Percentiles rank a stretch among this genome's conserved stretches.
Evolutionary conservation across 2,888 invertebrate species (phyloP).

Genomic region (Morpho deidamia): DNA sequence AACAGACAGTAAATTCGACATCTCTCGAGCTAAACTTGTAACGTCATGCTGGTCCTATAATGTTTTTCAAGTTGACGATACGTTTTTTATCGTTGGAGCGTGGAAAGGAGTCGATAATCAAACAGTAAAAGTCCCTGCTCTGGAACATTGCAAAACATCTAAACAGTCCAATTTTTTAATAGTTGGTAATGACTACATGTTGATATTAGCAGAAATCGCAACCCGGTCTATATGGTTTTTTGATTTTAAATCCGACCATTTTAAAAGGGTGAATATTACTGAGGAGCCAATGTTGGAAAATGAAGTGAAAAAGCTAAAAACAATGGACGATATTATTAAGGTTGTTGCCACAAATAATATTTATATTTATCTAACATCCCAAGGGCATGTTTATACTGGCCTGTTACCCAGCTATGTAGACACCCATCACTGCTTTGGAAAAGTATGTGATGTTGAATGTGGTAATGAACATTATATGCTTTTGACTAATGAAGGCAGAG

Average conservation of each 20-base stretch:
- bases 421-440: slow-evolving; percentile 67
- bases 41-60: slow-evolving; percentile 64
- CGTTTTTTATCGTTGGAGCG: slow-evolving; percentile 50
- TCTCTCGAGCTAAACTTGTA: slow-evolving; percentile 32
- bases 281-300: slow-evolving; percentile 35
- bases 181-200: slow-evolving; percentile 52
- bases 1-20: slow-evolving; percentile 25
- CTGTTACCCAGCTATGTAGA: slow-evolving; percentile 80
- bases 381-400: slow-evolving; percentile 67
- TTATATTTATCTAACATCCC: slow-evolving; percentile 44
- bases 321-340: slow-evolving; percentile 38
- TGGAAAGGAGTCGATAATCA: slow-evolving; percentile 43
- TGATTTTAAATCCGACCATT: slow-evolving; percentile 37
- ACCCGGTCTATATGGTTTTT: slow-evolving; percentile 40
- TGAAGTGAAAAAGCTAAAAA: slow-evolving; percentile 34
- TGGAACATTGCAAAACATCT: slow-evolving; percentile 31
- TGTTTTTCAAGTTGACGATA: slow-evolving; percentile 39
- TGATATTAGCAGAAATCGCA: slow-evolving; percentile 40
- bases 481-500: slow-evolving; percentile 82
- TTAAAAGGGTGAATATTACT: slow-evolving; percentile 38
- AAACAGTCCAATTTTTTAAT: slow-evolving; percentile 29
- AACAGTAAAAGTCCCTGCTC: slow-evolving; percentile 37
- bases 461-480: slow-evolving; percentile 90
- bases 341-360: slow-evolving; percentile 38
- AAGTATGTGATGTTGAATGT: slow-evolving; percentile 81